Evolutionary conservation across 1,140 invertebrate genomes (phyloP), one percentile per base, ranked within the genome.

Genomic region (Cydia splendana): DNA sequence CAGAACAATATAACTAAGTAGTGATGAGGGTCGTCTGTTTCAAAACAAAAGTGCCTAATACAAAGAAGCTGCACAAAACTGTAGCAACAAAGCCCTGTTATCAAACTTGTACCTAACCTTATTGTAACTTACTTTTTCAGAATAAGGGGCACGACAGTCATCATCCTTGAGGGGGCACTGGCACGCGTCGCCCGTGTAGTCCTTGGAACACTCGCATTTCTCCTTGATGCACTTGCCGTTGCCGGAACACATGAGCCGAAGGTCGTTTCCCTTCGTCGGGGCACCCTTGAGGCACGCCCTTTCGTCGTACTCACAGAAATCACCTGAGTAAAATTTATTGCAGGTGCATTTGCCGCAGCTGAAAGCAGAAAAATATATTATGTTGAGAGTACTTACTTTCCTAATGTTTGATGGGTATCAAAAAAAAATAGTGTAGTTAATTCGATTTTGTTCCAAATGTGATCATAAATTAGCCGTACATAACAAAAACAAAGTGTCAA

Each of bases 211-310:
- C 15, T 88, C 88, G 84, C 96, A 97, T 2, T 81, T 88, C 20
- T 96, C 96, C 87, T 96, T 96, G 24, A 94, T 89, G 81, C 96
- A 96, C 18, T 85, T 90, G 0, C 96, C 96, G 75, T 94, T 87
- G 79, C 96, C 96, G 78, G 95, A 95, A 89, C 97, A 97, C 0
- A 96, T 85, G 53, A 92, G 81, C 2, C 78, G 69, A 34, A 34
- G n/a, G 57, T 94, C 91, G 83, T 94, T 92, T 57, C 95, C 93
- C 75, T 95, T 24, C 18, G 45, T 12, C 2, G 45, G 45, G 45
- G 45, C 45, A 48, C 57, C 7, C 67, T 24, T 12, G 10, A 15
- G 67, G 34, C 67, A 71, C n/a, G 30, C 67, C 2, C 34, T 42
- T 6, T 71, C 34, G 34, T 71, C 34, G 67, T n/a, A 71, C 67